Evolutionary conservation across 2,888 invertebrate species (phyloP).

Genomic region (Tipula helvola): DNA sequence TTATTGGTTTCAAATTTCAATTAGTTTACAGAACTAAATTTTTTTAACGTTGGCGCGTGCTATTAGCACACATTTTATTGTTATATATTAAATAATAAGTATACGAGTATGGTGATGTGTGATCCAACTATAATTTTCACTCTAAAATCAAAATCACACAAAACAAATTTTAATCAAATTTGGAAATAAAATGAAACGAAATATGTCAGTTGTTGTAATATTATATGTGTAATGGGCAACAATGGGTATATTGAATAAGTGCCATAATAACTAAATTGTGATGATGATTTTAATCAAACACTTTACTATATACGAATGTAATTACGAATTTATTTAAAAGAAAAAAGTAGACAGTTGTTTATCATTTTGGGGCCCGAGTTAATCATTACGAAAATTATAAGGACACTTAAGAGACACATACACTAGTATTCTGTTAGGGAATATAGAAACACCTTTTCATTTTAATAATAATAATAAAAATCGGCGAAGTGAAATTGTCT

Average conservation of each 20-base stretch:
- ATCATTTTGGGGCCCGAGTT: not conserved
- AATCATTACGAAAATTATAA: not conserved
- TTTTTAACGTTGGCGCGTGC: not conserved
- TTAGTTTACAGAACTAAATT: not conserved
- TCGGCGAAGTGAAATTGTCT: not conserved
- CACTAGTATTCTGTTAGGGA: not conserved
- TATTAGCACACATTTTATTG: not conserved
- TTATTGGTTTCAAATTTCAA: conserved; percentile 4
- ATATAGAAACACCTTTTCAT: not conserved
- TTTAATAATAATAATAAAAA: not conserved
- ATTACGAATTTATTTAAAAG: not conserved
- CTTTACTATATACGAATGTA: not conserved
- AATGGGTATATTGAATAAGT: not conserved
- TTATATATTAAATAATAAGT: not conserved
- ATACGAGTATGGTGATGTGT: not conserved
- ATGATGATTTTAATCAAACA: not conserved
- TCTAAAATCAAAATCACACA: not conserved
- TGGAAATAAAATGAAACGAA: too few species aligned
- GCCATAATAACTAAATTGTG: not conserved
- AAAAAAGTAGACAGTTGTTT: not conserved
- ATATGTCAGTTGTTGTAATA: too few species aligned
- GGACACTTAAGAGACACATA: not conserved
- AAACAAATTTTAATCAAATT: not conserved
- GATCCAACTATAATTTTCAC: not conserved
- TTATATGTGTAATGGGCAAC: not conserved